phyloP scores from a whole-genome alignment of 2,888 invertebrate species.

The Sthenelais limicola region DNA sequence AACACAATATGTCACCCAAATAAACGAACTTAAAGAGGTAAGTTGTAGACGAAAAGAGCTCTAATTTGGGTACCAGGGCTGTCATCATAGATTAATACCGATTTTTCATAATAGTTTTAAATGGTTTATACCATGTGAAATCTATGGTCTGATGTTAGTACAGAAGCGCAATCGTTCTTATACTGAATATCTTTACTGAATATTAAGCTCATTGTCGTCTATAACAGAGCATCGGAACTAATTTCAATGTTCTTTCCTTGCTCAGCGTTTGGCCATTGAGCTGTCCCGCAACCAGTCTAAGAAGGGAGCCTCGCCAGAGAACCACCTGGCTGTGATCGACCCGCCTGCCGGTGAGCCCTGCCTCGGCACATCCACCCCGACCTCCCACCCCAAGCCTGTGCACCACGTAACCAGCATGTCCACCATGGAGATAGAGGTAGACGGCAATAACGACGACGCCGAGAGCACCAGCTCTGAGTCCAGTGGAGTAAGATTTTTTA shows the following conservation, averaged over 20 bases:
- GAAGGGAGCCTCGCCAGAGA: slow-evolving; percentile 46
- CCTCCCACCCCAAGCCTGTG: background rate
- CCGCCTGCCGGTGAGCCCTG: too few species aligned
- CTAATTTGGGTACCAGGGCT: too few species aligned
- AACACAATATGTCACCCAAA: slow-evolving; percentile 84
- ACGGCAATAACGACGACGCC: slow-evolving; percentile 54
- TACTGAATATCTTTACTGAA: too few species aligned
- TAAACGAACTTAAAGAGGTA: slow-evolving; percentile 86
- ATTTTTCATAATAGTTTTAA: too few species aligned
- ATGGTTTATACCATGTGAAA: too few species aligned
- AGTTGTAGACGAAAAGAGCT: background rate
- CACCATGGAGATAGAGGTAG: slow-evolving; percentile 47
- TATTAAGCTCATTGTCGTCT: too few species aligned
- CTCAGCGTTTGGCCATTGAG: slow-evolving; percentile 70
- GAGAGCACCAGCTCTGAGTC: slow-evolving; percentile 59
- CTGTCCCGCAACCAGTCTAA: slow-evolving; percentile 59
- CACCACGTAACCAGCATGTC: too few species aligned
- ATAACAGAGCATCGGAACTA: too few species aligned
- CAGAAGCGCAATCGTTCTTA: too few species aligned
- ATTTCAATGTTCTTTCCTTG: too few species aligned
- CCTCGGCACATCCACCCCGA: background rate
- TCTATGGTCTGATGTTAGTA: too few species aligned
- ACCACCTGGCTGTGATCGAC: slow-evolving; percentile 10
- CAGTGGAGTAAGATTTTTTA: slow-evolving; percentile 59
- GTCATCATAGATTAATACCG: too few species aligned